Base-by-base conservation (phyloP, 2,888 invertebrate species). In the Chrysina gloriosa region DNA sequence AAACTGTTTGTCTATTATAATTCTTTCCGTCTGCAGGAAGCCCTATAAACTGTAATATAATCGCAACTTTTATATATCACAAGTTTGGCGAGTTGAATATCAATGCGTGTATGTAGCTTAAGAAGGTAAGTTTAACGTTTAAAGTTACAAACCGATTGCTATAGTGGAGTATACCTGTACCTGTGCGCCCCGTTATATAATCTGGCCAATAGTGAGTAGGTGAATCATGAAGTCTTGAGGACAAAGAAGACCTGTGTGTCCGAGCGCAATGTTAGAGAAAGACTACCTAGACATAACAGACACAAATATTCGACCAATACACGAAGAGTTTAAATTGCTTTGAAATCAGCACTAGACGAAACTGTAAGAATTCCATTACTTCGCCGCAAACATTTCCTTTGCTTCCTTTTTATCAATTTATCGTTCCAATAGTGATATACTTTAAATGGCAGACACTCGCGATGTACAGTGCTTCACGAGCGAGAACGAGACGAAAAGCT, bases 101-200 rank as follows among this genome's bases (percentile, higher is more conserved):
- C 58, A 61, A 61, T 61, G 42, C 27, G 42, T 14, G n/a, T 61
- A n/a, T 9, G 58, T n/a, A n/a, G n/a, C 21, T 19, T n/a, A 23
- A 42, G 23, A 25, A 27, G 9, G 42, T n/a, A 42, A 52, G 6
- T 14, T 31, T 19, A 42, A 39, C 39, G 58, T 42, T 14, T 16
- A 23, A 42, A 61, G 42, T 16, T 52, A 61, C 31, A 16, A 14
- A 42, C 14, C 23, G 45, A 61, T 7, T 74, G 72, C 67, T 74
- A 67, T 56, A 45, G 48, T 63, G 36, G 72, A 71, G 67, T 74
- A 68, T 73, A 74, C 74, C 66, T 71, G 70, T 73, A 72, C 72
- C 72, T 72, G 70, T 70, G 72, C 45, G 48, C 70, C 47, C 73
- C 74, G 74, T 74, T 74, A 74, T 70, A 70, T 67, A 69, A 64